A percentile compares a stretch with the other conserved stretches of the same genome.
phyloP scores from a whole-genome alignment of 2,888 invertebrate species.

The Trissolcus japonicus region DNA sequence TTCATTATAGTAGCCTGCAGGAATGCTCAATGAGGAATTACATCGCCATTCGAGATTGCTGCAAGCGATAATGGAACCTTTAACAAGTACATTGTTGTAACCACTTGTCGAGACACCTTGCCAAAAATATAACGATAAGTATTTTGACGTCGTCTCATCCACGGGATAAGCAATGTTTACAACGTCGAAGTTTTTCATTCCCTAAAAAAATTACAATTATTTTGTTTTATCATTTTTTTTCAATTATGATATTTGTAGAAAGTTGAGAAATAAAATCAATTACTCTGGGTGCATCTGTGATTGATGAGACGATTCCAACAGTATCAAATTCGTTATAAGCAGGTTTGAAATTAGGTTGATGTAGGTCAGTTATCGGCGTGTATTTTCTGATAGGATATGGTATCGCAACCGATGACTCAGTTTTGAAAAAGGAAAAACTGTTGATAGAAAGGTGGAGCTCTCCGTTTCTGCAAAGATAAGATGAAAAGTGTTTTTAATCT shows the following conservation, averaged over 20 bases:
- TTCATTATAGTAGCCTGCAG: conserved; percentile 81
- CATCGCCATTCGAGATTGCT: conserved; percentile 81
- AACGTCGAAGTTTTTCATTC: conserved; percentile 73
- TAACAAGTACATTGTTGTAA: conserved; percentile 78
- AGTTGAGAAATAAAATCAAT: neutral
- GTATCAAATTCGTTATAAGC: conserved; percentile 85
- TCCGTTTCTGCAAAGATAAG: conserved; percentile 53
- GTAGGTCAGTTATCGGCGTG: conserved; percentile 77
- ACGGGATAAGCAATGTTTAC: conserved; percentile 67
- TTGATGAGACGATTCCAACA: conserved; percentile 81
- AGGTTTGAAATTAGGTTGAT: conserved; percentile 72
- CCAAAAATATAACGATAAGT: conserved; percentile 76
- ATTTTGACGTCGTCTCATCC: conserved; percentile 64
- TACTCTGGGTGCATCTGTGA: conserved; percentile 77
- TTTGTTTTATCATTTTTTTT: conserved; percentile 2
- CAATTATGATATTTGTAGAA: conserved; percentile 49
- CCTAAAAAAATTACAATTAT: conserved; percentile 60
- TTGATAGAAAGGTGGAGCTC: conserved; percentile 80
- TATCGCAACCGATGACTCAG: conserved; percentile 60
- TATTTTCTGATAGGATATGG: conserved; percentile 72
- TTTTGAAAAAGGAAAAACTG: conserved; percentile 77
- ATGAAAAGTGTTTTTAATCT: neutral
- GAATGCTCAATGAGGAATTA: conserved; percentile 78
- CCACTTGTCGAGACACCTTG: conserved; percentile 76
- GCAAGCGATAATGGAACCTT: conserved; percentile 79